These are phyloP conservation scores for Creontiades dilutus DNA, from an alignment of 2,888 invertebrate genomes.

Conservation along the genomic window DNA sequence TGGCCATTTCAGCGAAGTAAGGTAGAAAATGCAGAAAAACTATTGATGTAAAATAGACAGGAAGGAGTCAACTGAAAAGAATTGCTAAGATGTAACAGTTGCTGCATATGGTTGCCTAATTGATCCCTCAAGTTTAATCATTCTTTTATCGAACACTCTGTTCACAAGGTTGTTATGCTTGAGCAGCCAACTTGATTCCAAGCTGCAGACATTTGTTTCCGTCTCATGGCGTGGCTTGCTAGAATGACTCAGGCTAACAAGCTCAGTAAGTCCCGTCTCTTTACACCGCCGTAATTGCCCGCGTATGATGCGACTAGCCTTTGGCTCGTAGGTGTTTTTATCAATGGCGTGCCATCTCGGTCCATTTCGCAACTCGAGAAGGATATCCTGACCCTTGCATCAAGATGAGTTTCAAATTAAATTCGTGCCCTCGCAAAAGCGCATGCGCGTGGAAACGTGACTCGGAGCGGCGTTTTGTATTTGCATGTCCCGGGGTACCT, in stretches of 20 bases:
- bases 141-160: no score
- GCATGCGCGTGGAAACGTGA: conserved; percentile 32
- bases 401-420: conserved; percentile 39
- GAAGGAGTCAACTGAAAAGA: no score
- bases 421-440: not conserved
- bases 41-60: no score
- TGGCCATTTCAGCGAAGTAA: no score
- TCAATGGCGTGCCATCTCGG: conserved; percentile 19
- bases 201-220: no score
- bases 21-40: no score
- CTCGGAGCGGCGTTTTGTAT: not conserved
- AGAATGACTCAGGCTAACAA: conserved; percentile 7
- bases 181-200: no score
- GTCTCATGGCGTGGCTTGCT: no score
- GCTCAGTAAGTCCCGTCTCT: not conserved
- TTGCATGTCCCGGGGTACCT: not conserved
- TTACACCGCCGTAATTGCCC: not conserved
- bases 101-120: no score
- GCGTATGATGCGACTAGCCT: not conserved
- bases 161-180: no score
- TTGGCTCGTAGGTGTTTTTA: conserved; percentile 6
- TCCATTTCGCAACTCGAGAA: not conserved
- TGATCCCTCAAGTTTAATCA: no score
- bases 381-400: conserved; percentile 36
- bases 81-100: no score